Conservation (phyloP, 2,888 invertebrate species). For the Macrosoma leucophasiata region DNA sequence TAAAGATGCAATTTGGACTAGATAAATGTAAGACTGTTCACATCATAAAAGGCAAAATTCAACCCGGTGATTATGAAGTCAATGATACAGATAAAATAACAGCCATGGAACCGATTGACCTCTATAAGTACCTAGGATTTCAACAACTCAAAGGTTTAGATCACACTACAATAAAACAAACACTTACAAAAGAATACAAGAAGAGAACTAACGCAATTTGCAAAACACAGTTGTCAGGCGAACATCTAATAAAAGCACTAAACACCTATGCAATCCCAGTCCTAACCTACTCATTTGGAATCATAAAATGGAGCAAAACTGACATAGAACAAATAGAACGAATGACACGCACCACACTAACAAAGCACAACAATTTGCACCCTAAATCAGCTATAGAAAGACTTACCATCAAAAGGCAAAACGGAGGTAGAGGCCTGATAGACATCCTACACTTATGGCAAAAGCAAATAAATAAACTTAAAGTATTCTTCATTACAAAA, state of each 20-base stretch:
- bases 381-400: neutral
- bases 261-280: slow-evolving; percentile 11
- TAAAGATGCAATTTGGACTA: slow-evolving; percentile 20
- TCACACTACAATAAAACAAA: slow-evolving; percentile 8
- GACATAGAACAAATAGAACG: neutral
- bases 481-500: neutral
- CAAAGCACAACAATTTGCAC: neutral
- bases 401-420: neutral
- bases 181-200: slow-evolving; percentile 7
- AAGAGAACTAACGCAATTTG: slow-evolving; percentile 7
- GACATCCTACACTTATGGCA: neutral
- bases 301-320: slow-evolving; percentile 5
- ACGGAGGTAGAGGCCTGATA: neutral
- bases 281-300: slow-evolving; percentile 9
- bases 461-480: neutral
- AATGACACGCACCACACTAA: neutral
- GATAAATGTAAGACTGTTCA: slow-evolving; percentile 17
- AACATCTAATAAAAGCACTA: slow-evolving; percentile 11
- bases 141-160: slow-evolving; percentile 4
- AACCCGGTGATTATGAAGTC: neutral
- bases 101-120: slow-evolving; percentile 11
- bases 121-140: slow-evolving; percentile 16
- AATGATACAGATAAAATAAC: slow-evolving; percentile 7
- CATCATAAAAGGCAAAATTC: slow-evolving; percentile 11
- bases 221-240: slow-evolving; percentile 5